Evolutionary conservation across 2,888 invertebrate species (phyloP).

Genomic region (Operophtera brumata): DNA sequence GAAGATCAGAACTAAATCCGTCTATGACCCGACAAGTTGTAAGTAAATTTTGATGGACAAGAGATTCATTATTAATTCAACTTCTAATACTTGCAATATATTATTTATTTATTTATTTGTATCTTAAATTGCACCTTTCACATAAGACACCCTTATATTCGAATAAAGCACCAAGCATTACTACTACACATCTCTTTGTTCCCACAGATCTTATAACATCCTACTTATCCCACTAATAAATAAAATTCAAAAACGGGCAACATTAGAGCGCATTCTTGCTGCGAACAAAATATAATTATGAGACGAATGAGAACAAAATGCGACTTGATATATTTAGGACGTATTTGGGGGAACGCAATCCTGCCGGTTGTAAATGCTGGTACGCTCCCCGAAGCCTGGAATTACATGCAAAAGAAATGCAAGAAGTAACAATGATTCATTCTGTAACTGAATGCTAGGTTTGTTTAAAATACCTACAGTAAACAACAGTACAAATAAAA

Average conservation of each 20-base stretch:
- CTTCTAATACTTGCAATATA: too few species aligned
- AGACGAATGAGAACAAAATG: slow-evolving; percentile 73
- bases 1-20: too few species aligned
- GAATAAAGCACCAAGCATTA: too few species aligned
- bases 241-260: background rate
- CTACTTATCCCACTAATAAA: background rate
- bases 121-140: background rate
- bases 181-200: too few species aligned
- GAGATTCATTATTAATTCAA: too few species aligned
- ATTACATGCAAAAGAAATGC: slow-evolving; percentile 56
- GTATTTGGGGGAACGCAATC: slow-evolving; percentile 31
- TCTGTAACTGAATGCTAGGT: background rate
- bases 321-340: slow-evolving; percentile 34
- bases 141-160: too few species aligned
- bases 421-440: slow-evolving; percentile 27
- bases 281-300: slow-evolving; percentile 64
- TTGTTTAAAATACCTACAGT: background rate
- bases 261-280: slow-evolving; percentile 47
- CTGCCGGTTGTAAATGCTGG: slow-evolving; percentile 56
- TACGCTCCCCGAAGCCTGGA: slow-evolving; percentile 54
- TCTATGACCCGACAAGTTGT: too few species aligned
- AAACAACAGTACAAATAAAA: background rate
- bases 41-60: too few species aligned
- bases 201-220: too few species aligned
- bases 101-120: too few species aligned